phyloP scores from a whole-genome alignment of 2,888 invertebrate genomes.

The Xestobium rufovillosum region DNA sequence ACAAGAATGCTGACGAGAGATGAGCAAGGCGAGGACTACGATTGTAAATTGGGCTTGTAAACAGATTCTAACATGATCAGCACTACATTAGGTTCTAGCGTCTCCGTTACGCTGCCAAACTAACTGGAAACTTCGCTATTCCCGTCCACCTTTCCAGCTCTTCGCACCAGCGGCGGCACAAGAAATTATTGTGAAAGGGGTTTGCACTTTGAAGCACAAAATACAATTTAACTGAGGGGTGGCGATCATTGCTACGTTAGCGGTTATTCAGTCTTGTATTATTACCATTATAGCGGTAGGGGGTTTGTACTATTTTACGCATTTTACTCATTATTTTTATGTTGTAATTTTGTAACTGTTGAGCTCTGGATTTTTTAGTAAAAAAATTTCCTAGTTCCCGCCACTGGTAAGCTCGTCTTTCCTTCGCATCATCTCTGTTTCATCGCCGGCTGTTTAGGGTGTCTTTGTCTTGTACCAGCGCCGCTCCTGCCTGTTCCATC shows the following conservation, averaged over 20 bases:
- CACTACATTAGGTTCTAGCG: conserved; percentile 43
- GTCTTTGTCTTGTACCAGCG: conserved; percentile 14
- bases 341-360: no score
- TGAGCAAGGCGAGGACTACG: conserved; percentile 40
- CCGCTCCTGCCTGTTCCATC: conserved; percentile 25
- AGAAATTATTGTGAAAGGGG: no score
- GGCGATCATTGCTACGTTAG: no score
- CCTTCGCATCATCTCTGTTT: conserved; percentile 14
- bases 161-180: conserved; percentile 12
- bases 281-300: no score
- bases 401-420: no score
- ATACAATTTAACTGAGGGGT: no score
- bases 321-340: no score
- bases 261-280: no score
- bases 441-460: conserved; percentile 15
- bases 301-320: no score
- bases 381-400: no score
- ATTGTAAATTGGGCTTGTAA: conserved; percentile 45
- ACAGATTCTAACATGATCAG: conserved; percentile 47
- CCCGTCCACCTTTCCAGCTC: conserved; percentile 13
- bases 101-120: conserved; percentile 42
- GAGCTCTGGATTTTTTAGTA: no score
- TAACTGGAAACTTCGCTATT: conserved; percentile 36
- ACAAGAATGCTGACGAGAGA: conserved; percentile 39
- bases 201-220: no score